Evolutionary conservation across 2,113 vertebrate species (phyloP).

Genomic region (Rhadina sibilatrix): DNA sequence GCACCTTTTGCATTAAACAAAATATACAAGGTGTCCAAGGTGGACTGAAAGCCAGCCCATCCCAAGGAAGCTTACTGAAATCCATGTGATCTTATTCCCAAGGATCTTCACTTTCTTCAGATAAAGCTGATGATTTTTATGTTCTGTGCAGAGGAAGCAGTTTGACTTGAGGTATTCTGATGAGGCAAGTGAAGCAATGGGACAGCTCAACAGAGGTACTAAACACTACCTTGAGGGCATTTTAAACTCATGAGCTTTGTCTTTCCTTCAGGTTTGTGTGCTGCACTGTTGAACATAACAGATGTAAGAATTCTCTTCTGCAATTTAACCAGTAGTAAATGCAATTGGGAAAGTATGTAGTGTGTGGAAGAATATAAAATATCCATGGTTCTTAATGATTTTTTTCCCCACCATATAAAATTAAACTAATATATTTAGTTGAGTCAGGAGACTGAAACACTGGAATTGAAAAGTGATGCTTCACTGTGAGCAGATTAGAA

Average conservation of each 20-base stretch:
- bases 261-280: not conserved
- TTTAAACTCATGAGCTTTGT: not conserved
- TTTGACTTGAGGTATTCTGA: not conserved
- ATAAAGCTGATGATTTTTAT: not conserved
- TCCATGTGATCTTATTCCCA: not conserved
- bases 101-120: not conserved
- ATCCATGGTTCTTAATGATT: not conserved
- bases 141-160: not conserved
- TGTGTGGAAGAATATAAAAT: not conserved
- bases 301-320: not conserved
- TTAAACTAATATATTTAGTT: not conserved
- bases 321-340: not conserved
- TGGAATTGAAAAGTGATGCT: not conserved
- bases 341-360: not conserved
- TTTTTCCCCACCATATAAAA: not conserved
- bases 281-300: not conserved
- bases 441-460: not conserved
- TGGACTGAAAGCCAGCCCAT: not conserved
- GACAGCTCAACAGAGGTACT: not conserved
- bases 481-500: not conserved
- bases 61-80: not conserved
- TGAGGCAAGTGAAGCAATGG: not conserved
- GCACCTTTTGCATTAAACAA: not conserved
- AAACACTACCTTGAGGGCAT: not conserved
- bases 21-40: not conserved